Percentiles rank a stretch among this genome's conserved stretches.
Evolutionary conservation across 2,888 invertebrate genomes (phyloP).

Genomic region (Monoplex corrugatus): DNA sequence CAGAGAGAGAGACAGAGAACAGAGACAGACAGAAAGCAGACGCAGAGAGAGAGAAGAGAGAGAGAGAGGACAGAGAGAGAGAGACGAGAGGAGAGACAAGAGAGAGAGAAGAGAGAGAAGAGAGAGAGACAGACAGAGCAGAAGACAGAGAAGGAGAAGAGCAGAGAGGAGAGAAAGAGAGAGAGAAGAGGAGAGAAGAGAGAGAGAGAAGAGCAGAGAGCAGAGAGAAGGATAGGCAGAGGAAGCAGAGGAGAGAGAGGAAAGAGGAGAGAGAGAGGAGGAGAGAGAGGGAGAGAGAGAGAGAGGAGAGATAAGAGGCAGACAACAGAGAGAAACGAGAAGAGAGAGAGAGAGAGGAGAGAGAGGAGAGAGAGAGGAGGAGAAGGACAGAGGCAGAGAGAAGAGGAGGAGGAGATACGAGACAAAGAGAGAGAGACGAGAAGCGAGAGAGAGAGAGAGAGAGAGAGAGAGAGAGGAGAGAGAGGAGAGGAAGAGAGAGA

Average conservation of each 20-base stretch:
- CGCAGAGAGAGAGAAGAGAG: too few relatives aligned
- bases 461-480: neutral
- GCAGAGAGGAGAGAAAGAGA: neutral
- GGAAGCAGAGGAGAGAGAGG: too few relatives aligned
- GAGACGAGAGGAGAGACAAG: too few relatives aligned
- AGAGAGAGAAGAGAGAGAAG: too few relatives aligned
- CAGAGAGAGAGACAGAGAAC: conserved; percentile 4
- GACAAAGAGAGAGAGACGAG: neutral
- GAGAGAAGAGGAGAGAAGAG: neutral
- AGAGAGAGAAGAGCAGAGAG: neutral
- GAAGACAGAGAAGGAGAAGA: neutral
- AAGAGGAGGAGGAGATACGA: neutral
- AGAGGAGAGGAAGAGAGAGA: neutral
- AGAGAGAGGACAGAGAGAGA: too few relatives aligned
- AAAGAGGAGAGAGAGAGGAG: conserved; percentile 23
- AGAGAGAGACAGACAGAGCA: conserved; percentile 39
- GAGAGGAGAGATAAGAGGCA: neutral
- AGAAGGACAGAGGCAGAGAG: neutral
- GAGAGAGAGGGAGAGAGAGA: conserved; percentile 33
- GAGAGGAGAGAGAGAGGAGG: too few relatives aligned
- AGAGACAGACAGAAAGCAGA: too few relatives aligned
- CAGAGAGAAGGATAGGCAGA: neutral
- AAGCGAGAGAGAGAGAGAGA: neutral
- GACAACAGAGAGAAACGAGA: neutral
- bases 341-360: neutral